Base-by-base conservation (phyloP, 1,140 invertebrate species). In the Papilio polyxenes region DNA sequence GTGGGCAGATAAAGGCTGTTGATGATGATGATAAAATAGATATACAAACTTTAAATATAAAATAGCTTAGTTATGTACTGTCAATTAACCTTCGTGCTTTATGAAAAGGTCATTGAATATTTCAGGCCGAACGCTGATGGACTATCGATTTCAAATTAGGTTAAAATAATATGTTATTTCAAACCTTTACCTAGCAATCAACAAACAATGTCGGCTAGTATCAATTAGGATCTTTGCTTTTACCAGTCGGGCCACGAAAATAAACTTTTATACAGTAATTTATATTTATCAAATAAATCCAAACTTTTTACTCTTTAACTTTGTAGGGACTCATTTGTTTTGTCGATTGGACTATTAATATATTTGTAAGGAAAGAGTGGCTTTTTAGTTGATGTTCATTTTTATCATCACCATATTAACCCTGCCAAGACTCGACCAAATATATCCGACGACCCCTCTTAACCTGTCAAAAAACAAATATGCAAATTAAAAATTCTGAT, bases 111-210 rank as follows among this genome's bases (percentile, higher is more conserved):
- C 77, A 49, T 79, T 59, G 1, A 77, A 79, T 79, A 79, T 79
- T 77, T 59, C 53, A 37, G 23, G 75, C n/a, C 23, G 77, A 23
- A 72, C 23, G 20, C 51, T 62, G 56, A 79, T 79, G 53, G 77
- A 59, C 10, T 79, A 79, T 79, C 77, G 77, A 79, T 79, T 79
- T 79, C 77, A 79, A 79, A 79, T 79, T 79, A 79, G 53, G 23
- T 62, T 51, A 62, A 79, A 79, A 62, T 62, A 59, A 79, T 79
- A 79, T 59, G 77, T 79, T 79, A 62, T 79, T 79, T 79, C 53
- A 62, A 62, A 79, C 77, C 77, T 62, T 79, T 62, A 15, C n/a
- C 77, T 37, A 49, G 75, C 75, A 77, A 77, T 77, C 75, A 77
- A 77, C 75, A 56, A 77, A 77, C 75, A 77, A 77, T 77, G 49